These are phyloP conservation scores for Nyctibius bracteatus DNA, from an alignment of 2,113 vertebrate species.

Conservation along the genomic window DNA sequence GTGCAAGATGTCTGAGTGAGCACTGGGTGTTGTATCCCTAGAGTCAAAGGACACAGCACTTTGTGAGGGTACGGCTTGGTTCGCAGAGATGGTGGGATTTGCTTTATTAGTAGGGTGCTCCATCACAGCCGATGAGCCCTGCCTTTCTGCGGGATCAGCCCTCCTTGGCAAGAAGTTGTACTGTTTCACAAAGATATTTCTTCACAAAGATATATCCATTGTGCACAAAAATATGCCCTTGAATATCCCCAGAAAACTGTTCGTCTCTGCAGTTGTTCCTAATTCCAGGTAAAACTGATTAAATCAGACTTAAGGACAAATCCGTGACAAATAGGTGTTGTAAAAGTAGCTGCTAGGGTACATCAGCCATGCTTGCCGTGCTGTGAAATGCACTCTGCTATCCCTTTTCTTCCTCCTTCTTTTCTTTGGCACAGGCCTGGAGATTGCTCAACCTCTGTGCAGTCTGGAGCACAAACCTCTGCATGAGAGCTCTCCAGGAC, in stretches of 20 bases:
- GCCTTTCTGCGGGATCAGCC: background rate
- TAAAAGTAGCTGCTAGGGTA: background rate
- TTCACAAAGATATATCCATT: background rate
- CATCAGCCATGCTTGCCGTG: rapidly evolving
- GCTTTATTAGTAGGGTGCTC: background rate
- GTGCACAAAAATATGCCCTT: background rate
- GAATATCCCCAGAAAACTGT: background rate
- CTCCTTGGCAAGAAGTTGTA: background rate
- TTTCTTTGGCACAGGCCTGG: background rate
- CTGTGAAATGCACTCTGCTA: background rate
- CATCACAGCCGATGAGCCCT: rapidly evolving
- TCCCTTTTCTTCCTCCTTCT: background rate
- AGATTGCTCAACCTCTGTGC: background rate
- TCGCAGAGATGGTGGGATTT: background rate
- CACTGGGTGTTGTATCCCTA: background rate
- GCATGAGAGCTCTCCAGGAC: rapidly evolving
- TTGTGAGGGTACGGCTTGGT: background rate
- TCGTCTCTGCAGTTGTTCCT: background rate
- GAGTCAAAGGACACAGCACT: background rate
- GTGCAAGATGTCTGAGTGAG: background rate
- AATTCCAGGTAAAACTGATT: background rate
- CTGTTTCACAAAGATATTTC: background rate
- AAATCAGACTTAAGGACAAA: background rate
- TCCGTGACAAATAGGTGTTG: rapidly evolving
- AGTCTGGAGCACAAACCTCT: background rate